Conservation (phyloP, 2,113 vertebrate genomes). For the Ancistrus triradiatus region DNA sequence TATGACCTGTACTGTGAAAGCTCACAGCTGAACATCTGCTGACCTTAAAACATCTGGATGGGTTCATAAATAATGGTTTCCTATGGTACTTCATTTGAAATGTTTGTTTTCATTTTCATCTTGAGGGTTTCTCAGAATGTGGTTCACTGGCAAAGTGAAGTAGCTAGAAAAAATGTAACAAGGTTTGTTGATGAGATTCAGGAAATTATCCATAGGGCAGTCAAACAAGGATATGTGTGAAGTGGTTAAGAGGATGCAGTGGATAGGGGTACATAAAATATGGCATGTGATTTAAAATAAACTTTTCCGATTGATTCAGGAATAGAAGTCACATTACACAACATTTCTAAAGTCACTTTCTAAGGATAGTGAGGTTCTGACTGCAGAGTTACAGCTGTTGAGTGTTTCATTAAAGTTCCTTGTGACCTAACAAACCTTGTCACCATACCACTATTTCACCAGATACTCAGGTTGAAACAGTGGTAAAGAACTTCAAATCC, state of each 20-base stretch:
- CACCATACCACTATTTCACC: background rate
- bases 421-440: background rate
- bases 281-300: no score
- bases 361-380: background rate
- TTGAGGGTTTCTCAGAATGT: conserved; percentile 16
- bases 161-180: background rate
- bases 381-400: background rate
- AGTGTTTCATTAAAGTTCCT: background rate
- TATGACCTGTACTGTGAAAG: conserved; percentile 29
- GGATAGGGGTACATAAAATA: background rate
- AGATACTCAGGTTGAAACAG: background rate
- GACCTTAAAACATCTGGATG: conserved; percentile 41
- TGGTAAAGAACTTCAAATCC: background rate
- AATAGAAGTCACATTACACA: background rate
- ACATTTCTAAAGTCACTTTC: background rate
- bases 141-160: conserved; percentile 21
- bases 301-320: background rate
- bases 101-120: conserved; percentile 37
- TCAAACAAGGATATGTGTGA: background rate
- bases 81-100: conserved; percentile 29
- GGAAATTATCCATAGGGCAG: background rate
- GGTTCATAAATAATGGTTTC: conserved; percentile 32
- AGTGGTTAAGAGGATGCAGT: background rate
- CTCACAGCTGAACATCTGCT: conserved; percentile 27
- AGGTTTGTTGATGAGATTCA: background rate